phyloP scores from a whole-genome alignment of 2,888 invertebrate genomes.

The Mycalesis mineus region DNA sequence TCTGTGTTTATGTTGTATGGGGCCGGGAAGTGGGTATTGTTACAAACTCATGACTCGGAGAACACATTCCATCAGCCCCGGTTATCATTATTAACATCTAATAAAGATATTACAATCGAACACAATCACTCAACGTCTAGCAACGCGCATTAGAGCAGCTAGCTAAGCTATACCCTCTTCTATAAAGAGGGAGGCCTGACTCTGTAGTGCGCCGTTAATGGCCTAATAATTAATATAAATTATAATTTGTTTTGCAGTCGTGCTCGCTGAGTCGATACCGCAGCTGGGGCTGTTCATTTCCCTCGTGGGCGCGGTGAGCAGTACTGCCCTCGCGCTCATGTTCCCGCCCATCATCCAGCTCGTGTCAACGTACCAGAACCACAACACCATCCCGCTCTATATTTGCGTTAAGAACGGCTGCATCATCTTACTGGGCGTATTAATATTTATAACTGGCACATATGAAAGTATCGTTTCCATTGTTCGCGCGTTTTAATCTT shows the following conservation, averaged over 20 bases:
- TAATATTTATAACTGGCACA: constrained; percentile 86
- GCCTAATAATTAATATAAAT: too few relatives aligned
- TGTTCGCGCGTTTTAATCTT: constrained; percentile 37
- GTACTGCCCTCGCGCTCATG: constrained; percentile 90
- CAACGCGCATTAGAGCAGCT: too few relatives aligned
- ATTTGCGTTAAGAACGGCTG: constrained; percentile 78
- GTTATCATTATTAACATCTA: too few relatives aligned
- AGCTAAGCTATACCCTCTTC: too few relatives aligned
- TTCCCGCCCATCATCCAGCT: constrained; percentile 93
- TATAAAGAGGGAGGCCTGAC: too few relatives aligned
- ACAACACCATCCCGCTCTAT: constrained; percentile 63
- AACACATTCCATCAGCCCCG: too few relatives aligned
- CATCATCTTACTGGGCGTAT: constrained; percentile 82
- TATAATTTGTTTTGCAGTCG: constrained; percentile 79
- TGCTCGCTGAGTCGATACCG: constrained; percentile 91
- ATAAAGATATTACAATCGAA: too few relatives aligned
- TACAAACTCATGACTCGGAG: too few relatives aligned
- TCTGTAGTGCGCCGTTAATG: too few relatives aligned
- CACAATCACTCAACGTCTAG: too few relatives aligned
- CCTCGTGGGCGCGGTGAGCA: constrained; percentile 93
- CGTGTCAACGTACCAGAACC: constrained; percentile 81
- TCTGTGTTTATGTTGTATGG: too few relatives aligned
- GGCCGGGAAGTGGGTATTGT: too few relatives aligned
- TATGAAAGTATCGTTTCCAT: constrained; percentile 84
- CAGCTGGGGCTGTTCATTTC: constrained; percentile 92